phyloP scores from a whole-genome alignment of 2,888 invertebrate genomes.

The Trisateles emortualis region DNA sequence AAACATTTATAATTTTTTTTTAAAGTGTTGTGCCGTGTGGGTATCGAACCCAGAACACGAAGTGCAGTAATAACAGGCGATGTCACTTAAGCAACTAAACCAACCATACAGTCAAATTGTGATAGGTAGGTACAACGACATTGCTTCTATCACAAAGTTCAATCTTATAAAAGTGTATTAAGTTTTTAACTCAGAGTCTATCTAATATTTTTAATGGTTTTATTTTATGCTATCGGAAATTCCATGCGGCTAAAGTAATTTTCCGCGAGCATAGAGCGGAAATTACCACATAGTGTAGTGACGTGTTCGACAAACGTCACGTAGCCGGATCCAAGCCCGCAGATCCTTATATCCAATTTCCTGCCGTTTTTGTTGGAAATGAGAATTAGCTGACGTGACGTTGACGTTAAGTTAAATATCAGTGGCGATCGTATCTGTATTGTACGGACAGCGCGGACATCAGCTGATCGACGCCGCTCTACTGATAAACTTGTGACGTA shows the following conservation, averaged over 20 bases:
- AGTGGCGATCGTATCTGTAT: slow-evolving; percentile 66
- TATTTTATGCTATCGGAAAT: slow-evolving; percentile 82
- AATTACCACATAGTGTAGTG: slow-evolving; percentile 87
- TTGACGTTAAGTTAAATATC: slow-evolving; percentile 81
- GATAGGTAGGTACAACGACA: too few species aligned
- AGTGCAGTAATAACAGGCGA: too few species aligned
- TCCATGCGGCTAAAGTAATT: slow-evolving; percentile 86
- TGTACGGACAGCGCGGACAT: slow-evolving; percentile 24
- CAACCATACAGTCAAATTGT: too few species aligned
- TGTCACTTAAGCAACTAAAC: too few species aligned
- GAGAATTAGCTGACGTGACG: slow-evolving; percentile 85
- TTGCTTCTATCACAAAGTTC: slow-evolving; percentile 16
- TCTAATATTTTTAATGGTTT: slow-evolving; percentile 71
- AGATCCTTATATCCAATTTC: slow-evolving; percentile 87
- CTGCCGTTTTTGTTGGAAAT: slow-evolving; percentile 85
- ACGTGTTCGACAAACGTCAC: slow-evolving; percentile 87
- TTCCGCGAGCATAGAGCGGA: slow-evolving; percentile 84
- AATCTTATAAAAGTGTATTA: slow-evolving; percentile 43
- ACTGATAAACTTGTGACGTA: slow-evolving; percentile 44
- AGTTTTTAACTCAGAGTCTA: slow-evolving; percentile 48
- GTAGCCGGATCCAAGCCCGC: slow-evolving; percentile 83
- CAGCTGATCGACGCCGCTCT: slow-evolving; percentile 30
- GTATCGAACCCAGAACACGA: too few species aligned
- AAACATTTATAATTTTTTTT: too few species aligned
- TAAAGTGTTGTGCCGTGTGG: too few species aligned